Base-by-base conservation (phyloP, 2,113 vertebrate species). In the Antennarius striatus region DNA sequence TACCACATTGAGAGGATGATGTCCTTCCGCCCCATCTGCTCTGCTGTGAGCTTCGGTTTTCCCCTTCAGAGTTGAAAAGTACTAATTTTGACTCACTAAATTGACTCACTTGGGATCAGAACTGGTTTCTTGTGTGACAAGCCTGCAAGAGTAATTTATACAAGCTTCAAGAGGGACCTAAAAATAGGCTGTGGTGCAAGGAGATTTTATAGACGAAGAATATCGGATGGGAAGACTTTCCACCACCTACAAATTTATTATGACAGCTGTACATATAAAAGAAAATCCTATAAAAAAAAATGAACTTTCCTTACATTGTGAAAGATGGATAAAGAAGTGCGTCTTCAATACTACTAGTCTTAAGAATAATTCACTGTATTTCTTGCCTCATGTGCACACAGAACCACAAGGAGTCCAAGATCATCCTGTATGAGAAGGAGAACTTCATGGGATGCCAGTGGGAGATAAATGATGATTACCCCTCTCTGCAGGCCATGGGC, bases 21-120 rank as follows among this genome's bases (percentile, higher is more conserved):
- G 94, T 98, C 96, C 86, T 98, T 98, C 94, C 95, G 96, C 80
- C 97, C 97, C 76, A 91, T 98, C 94, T 96, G 94, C 91, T 97
- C 94, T 0, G 96, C 96, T 29, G 96, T 98, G 84, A 95, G 95
- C 95, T 59, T 73, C 10, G 32, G 53, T 63, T n/a, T n/a, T 50
- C 22, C 6, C 50, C 13, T 61, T 57, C 42, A 43, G 42, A 43
- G 42, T 43, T 43, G 10, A 43, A 43, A 43, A 36, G 32, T 36
- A 36, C 32, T 36, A 4, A 36, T 36, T 47, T 28, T 51, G 43
- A 55, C 17, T 28, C 12, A 29, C 39, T 10, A 63, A 11, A 46
- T 4, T 22, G 45, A 53, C n/a, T 67, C 13, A 11, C 40, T 55
- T n/a, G 32, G 7, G 32, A 16, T 16, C 3, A 62, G 10, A 54